Percentiles rank a stretch among this genome's conserved stretches.
phyloP scores from a whole-genome alignment of 2,113 vertebrate genomes.

The Craseonycteris thonglongyai region DNA sequence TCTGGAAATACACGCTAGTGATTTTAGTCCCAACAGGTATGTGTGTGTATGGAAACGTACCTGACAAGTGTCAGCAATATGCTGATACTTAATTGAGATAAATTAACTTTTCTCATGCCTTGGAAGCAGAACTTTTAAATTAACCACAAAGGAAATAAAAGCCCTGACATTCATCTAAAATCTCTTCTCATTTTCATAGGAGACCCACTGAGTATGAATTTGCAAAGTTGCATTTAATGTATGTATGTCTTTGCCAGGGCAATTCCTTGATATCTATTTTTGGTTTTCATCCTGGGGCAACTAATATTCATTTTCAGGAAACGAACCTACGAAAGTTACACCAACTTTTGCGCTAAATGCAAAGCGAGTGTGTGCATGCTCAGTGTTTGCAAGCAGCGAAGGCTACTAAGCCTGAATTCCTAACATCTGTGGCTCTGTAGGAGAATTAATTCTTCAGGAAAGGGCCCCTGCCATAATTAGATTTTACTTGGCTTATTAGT shows the following conservation, averaged over 20 bases:
- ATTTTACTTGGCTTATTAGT: conserved; percentile 78
- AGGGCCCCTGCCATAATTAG: conserved; percentile 77
- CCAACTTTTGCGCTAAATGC: neutral
- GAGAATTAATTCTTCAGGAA: conserved; percentile 68
- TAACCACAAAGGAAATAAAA: neutral
- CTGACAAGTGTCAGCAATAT: neutral
- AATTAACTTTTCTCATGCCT: neutral
- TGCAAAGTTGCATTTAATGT: neutral
- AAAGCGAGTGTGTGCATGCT: neutral
- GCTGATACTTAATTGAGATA: neutral
- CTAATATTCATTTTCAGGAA: conserved; percentile 60
- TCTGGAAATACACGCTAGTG: neutral
- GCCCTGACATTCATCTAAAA: neutral
- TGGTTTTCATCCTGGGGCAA: conserved; percentile 31
- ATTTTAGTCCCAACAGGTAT: accelerated
- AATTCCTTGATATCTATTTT: neutral
- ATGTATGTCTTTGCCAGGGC: neutral
- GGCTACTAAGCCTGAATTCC: neutral
- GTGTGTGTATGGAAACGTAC: accelerated
- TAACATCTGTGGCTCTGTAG: conserved; percentile 62
- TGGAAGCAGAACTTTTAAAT: neutral
- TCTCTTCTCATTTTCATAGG: neutral
- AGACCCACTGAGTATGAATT: neutral
- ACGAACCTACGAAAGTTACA: neutral
- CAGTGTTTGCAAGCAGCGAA: accelerated